Conservation (phyloP, 2,113 vertebrate genomes). For the Artemisiospiza belli region DNA sequence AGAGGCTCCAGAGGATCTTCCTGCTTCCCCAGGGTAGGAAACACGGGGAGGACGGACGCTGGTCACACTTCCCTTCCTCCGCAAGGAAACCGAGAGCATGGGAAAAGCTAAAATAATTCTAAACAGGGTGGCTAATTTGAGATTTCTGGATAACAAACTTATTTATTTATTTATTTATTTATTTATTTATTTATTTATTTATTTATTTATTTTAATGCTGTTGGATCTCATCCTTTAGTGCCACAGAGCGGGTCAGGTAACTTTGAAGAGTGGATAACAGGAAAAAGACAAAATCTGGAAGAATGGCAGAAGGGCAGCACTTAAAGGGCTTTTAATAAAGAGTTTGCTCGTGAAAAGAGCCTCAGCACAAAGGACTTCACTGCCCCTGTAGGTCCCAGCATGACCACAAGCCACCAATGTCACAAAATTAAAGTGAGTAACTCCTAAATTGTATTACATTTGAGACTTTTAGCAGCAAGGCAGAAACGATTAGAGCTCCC, state of each 20-base stretch:
- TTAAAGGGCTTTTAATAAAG: not conserved
- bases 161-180: not conserved
- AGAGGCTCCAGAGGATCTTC: not conserved
- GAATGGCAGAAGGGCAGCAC: not conserved
- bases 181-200: too few relatives aligned
- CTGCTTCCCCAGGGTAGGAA: conserved; percentile 33
- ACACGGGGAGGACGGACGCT: fast-evolving
- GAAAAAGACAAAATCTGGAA: not conserved
- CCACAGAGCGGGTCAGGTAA: not conserved
- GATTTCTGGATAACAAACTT: not conserved
- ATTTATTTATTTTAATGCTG: not conserved
- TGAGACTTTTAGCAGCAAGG: not conserved
- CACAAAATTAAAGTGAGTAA: fast-evolving
- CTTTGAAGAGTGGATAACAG: not conserved
- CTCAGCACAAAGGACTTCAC: not conserved
- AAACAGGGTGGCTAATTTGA: not conserved
- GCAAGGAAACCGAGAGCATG: not conserved
- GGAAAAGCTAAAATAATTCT: not conserved
- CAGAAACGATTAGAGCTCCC: not conserved
- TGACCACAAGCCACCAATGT: fast-evolving
- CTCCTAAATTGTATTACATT: not conserved
- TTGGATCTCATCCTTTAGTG: not conserved
- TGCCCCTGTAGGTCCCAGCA: not conserved
- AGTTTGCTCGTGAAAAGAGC: not conserved
- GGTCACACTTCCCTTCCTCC: not conserved